Conservation (phyloP, 2,113 vertebrate genomes). For the Alexandromys fortis region DNA sequence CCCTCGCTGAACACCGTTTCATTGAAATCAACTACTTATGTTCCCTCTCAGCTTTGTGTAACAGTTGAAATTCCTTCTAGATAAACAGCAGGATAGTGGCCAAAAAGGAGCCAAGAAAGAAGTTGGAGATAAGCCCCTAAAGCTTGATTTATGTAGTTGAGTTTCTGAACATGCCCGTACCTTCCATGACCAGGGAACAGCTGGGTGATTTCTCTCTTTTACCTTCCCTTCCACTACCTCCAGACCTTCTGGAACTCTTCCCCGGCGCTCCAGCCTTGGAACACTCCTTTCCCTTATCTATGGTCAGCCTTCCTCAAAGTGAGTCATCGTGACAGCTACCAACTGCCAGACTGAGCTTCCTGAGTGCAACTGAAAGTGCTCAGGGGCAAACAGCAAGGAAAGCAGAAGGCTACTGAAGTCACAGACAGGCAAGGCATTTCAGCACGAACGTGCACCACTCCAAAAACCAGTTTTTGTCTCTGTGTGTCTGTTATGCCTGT, state of each 20-base stretch:
- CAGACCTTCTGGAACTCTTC: background rate
- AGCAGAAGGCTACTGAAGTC: background rate
- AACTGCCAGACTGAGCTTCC: background rate
- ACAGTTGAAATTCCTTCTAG: constrained; percentile 67
- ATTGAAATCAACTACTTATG: constrained; percentile 55
- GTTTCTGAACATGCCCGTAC: constrained; percentile 60
- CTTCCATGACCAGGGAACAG: background rate
- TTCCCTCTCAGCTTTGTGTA: constrained; percentile 61
- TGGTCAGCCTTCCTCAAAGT: constrained; percentile 8
- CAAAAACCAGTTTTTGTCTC: background rate
- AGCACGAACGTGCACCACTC: background rate
- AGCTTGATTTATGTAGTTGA: constrained; percentile 41
- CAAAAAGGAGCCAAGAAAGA: constrained; percentile 63
- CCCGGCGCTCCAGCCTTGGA: constrained; percentile 11
- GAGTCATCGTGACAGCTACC: constrained; percentile 24
- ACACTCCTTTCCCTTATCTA: constrained; percentile 20
- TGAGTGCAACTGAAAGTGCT: constrained; percentile 6
- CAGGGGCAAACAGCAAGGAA: background rate
- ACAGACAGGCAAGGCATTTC: background rate
- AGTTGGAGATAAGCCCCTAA: constrained; percentile 52
- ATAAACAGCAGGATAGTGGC: constrained; percentile 56
- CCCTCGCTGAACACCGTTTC: constrained; percentile 23
- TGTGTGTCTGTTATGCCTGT: background rate
- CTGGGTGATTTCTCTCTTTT: background rate
- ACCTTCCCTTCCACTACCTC: background rate